phyloP scores from a whole-genome alignment of 2,797 vertebrate species.

The Acrocephalus scirpaceus region DNA sequence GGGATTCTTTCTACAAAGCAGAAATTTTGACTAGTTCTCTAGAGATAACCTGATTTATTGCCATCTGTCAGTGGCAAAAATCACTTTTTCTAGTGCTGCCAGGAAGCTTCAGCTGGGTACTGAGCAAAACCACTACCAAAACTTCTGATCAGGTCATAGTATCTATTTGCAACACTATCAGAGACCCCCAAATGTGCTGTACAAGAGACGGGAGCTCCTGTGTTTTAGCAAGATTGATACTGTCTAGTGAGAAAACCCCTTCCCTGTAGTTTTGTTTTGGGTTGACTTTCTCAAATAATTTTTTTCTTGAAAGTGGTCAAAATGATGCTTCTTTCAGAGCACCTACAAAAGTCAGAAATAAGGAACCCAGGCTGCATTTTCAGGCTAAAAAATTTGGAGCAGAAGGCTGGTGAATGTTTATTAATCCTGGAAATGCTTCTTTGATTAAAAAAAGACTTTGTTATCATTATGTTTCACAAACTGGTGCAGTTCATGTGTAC shows the following conservation, averaged over 20 bases:
- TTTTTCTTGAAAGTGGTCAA: neutral
- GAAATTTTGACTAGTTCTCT: neutral
- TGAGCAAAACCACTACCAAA: neutral
- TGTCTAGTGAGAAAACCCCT: neutral
- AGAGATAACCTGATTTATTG: neutral
- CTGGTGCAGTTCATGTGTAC: neutral
- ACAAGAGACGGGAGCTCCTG: neutral
- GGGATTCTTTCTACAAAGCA: neutral
- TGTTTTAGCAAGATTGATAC: neutral
- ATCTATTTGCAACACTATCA: neutral
- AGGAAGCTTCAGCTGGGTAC: neutral
- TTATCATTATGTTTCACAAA: neutral
- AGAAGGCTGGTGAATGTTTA: neutral
- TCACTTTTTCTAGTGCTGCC: neutral
- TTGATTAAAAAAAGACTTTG: neutral
- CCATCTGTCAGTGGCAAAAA: neutral
- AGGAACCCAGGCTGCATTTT: neutral
- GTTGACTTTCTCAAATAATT: neutral
- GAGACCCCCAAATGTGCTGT: neutral
- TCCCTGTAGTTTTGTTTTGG: neutral
- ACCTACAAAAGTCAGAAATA: neutral
- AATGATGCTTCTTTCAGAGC: neutral
- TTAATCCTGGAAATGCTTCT: neutral
- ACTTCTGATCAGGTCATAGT: neutral
- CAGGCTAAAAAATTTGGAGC: neutral